Percentiles rank a stretch among this genome's conserved stretches.
phyloP scores from a whole-genome alignment of 2,888 invertebrate genomes.

The Quadroppia sp. region DNA sequence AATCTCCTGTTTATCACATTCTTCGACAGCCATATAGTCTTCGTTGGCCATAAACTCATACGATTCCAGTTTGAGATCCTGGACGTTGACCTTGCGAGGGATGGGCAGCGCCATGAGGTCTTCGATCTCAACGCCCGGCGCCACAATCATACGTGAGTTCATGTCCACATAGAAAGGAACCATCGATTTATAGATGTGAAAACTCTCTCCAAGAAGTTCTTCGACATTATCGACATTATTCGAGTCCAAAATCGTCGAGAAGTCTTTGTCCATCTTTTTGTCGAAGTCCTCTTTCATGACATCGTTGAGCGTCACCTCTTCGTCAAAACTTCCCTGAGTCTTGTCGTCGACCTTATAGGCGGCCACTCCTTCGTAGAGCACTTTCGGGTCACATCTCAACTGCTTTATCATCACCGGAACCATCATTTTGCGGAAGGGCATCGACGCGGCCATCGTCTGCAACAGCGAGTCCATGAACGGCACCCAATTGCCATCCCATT shows the following conservation, averaged over 20 bases:
- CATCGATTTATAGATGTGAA: not conserved
- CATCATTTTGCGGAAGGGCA: constrained; percentile 6
- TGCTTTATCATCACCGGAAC: constrained; percentile 23
- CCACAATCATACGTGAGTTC: not conserved
- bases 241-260: not conserved
- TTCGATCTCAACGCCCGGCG: constrained; percentile 11
- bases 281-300: not conserved
- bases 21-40: not conserved
- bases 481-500: constrained; percentile 42
- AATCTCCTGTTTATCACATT: constrained; percentile 42
- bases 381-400: constrained; percentile 30
- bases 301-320: too few relatives aligned
- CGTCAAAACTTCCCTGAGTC: too few relatives aligned
- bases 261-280: not conserved
- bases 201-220: not conserved
- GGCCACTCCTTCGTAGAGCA: constrained; percentile 10
- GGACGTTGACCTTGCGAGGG: constrained; percentile 2
- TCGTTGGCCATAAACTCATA: constrained; percentile 26
- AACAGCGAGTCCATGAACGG: constrained; percentile 35
- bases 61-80: constrained; percentile 14
- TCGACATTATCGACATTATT: not conserved
- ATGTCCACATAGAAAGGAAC: not conserved
- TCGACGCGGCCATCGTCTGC: not conserved
- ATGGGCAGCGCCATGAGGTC: constrained; percentile 14
- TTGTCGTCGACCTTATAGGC: not conserved